Conservation (phyloP, 2,113 vertebrate genomes). For the Eurystomus gularis region DNA sequence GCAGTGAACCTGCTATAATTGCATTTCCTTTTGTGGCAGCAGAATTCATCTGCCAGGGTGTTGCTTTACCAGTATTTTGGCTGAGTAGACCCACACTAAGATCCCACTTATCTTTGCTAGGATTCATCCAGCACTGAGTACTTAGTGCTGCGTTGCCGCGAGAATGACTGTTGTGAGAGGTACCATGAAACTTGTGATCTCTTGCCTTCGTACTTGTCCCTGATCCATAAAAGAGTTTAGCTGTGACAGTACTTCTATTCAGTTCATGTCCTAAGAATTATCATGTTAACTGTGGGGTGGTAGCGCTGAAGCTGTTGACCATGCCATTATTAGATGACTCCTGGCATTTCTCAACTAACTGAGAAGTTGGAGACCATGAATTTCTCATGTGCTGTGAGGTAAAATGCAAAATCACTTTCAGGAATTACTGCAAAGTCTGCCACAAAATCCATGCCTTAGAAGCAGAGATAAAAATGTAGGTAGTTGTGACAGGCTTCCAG, state of each 20-base stretch:
- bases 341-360: neutral
- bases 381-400: neutral
- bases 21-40: neutral
- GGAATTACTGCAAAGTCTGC: neutral
- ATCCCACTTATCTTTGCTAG: neutral
- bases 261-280: neutral
- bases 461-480: neutral
- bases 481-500: neutral
- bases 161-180: neutral
- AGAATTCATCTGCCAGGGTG: neutral
- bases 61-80: neutral
- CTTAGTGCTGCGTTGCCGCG: neutral
- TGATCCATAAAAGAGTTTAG: neutral
- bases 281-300: neutral
- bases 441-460: neutral
- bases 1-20: neutral
- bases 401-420: neutral
- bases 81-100: neutral
- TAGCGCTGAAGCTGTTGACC: neutral
- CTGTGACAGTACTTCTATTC: neutral
- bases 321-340: rapidly evolving
- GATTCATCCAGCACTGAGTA: neutral
- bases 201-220: neutral
- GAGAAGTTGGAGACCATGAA: neutral
- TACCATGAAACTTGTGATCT: neutral